Percentiles rank a stretch among this genome's conserved stretches.
phyloP scores from a whole-genome alignment of 2,113 vertebrate genomes.

The Pyrgilauda ruficollis region DNA sequence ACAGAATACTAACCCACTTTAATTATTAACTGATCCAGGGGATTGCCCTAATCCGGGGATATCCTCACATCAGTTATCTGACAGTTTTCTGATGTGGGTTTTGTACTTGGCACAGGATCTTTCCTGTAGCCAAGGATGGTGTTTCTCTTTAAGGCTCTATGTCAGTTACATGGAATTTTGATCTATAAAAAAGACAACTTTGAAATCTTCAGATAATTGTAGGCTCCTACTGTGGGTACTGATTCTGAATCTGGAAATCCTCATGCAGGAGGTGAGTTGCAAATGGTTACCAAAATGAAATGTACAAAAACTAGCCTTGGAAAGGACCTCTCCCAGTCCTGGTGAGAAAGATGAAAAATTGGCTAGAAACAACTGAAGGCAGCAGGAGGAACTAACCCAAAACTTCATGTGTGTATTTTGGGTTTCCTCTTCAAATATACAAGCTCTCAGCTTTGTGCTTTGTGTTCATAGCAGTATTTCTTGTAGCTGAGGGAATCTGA shows the following conservation, averaged over 20 bases:
- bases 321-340: neutral
- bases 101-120: neutral
- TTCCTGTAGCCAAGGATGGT: neutral
- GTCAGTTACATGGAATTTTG: neutral
- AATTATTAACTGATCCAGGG: neutral
- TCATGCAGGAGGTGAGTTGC: neutral
- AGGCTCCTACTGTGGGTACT: neutral
- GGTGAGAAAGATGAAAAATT: neutral
- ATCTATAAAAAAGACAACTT: neutral
- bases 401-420: neutral
- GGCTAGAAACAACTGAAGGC: neutral
- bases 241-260: conserved; percentile 8
- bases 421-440: neutral
- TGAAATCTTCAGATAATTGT: neutral
- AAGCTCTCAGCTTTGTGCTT: neutral
- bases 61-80: neutral
- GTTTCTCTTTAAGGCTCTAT: neutral
- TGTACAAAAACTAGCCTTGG: neutral
- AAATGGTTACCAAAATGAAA: neutral
- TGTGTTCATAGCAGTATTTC: neutral
- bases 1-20: neutral
- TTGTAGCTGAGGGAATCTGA: neutral
- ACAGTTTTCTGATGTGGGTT: neutral
- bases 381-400: neutral
- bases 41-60: neutral